These are phyloP conservation scores for Amphiprion ocellaris DNA, from an alignment of 2,113 vertebrate species.

Conservation along the genomic window DNA sequence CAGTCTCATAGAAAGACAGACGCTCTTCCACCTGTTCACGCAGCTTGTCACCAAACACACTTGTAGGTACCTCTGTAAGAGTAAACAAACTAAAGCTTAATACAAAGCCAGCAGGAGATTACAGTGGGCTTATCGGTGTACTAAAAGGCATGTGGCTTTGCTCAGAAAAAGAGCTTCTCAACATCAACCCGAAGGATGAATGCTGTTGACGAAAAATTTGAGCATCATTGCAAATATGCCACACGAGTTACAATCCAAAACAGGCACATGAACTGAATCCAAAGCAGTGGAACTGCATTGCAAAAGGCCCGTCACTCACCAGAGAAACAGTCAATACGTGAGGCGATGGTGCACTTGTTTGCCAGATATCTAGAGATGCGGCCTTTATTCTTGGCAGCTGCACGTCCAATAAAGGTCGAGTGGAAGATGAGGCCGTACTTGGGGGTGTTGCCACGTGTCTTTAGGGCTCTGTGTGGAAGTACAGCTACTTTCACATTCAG, in stretches of 20 bases:
- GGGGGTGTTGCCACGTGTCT: conserved; percentile 95
- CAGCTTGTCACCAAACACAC: conserved; percentile 94
- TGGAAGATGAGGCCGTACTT: conserved; percentile 99
- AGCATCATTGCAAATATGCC: conserved; percentile 89
- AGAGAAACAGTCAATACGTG: conserved; percentile 96
- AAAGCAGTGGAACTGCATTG: not conserved
- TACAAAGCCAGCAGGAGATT: fast-evolving
- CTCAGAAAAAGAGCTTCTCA: conserved; percentile 89
- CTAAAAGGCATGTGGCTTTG: conserved; percentile 64
- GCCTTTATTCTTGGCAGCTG: conserved; percentile 96
- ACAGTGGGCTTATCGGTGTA: fast-evolving
- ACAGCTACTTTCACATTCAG: conserved; percentile 22
- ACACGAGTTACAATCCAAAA: not conserved
- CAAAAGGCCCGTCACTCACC: conserved; percentile 76
- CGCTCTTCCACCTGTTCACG: conserved; percentile 95
- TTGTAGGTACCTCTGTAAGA: conserved; percentile 90
- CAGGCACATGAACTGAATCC: not conserved
- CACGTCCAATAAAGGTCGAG: conserved; percentile 97
- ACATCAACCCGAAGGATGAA: conserved; percentile 89
- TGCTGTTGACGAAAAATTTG: conserved; percentile 99
- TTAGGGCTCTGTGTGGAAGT: conserved; percentile 89
- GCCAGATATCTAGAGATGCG: conserved; percentile 98
- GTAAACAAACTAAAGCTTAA: not conserved
- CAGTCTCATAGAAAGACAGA: conserved; percentile 93
- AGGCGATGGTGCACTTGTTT: conserved; percentile 98